phyloP scores from a whole-genome alignment of 1,140 invertebrate genomes.

The Sitobion miscanthi region DNA sequence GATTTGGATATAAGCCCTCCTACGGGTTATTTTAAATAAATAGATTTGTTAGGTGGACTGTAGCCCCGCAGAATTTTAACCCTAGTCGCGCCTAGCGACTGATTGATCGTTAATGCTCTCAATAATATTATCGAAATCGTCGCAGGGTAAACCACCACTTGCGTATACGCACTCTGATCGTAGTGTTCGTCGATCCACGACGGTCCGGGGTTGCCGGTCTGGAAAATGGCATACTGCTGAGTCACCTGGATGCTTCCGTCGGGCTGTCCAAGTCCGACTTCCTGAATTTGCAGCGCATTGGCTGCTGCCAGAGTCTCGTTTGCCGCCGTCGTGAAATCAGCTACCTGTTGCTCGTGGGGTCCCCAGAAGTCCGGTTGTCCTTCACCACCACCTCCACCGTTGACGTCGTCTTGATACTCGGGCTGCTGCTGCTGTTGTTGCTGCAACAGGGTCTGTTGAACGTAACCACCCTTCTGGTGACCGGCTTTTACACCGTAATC shows the following conservation, averaged over 20 bases:
- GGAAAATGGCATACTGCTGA: conserved; percentile 50
- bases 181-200: conserved; percentile 59
- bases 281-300: conserved; percentile 37
- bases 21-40: too few relatives aligned
- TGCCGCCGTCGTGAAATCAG: conserved; percentile 11
- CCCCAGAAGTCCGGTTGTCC: conserved; percentile 43
- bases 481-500: not conserved
- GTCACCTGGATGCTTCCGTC: conserved; percentile 29
- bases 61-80: too few relatives aligned
- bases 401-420: conserved; percentile 24
- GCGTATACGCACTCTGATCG: conserved; percentile 58
- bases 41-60: too few relatives aligned
- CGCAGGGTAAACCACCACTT: conserved; percentile 17
- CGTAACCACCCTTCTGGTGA: not conserved
- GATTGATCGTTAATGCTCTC: not conserved
- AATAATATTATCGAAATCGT: too few relatives aligned
- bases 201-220: conserved; percentile 44
- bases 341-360: not conserved
- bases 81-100: not conserved
- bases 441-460: conserved; percentile 12
- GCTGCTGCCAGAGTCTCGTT: conserved; percentile 25
- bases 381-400: not conserved
- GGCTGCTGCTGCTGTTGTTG: conserved; percentile 45
- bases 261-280: not conserved
- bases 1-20: too few relatives aligned